phyloP scores from a whole-genome alignment of 2,797 vertebrate species.

The Phataginus tricuspis region DNA sequence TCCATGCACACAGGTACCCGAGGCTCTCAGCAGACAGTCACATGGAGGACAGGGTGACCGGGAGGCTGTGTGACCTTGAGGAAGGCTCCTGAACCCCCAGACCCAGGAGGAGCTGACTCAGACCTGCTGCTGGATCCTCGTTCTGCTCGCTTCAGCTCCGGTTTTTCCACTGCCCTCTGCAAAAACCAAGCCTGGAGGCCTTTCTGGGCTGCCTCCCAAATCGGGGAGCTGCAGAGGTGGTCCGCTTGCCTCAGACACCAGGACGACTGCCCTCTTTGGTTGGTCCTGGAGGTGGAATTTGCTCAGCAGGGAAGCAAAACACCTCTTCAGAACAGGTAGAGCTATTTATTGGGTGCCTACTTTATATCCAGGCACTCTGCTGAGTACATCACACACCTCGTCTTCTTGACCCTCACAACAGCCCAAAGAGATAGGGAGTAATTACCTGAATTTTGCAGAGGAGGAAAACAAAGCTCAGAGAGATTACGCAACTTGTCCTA shows the following conservation, averaged over 20 bases:
- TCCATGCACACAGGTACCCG: not conserved
- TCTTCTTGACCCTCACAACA: not conserved
- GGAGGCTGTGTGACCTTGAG: conserved; percentile 6
- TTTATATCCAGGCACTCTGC: not conserved
- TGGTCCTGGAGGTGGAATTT: not conserved
- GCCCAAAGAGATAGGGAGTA: not conserved
- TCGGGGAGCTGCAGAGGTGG: conserved; percentile 25
- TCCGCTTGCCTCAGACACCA: conserved; percentile 11
- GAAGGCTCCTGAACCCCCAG: conserved; percentile 47
- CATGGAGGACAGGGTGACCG: not conserved
- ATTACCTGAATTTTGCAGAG: conserved; percentile 9
- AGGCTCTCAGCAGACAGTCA: not conserved
- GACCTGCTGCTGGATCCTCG: not conserved
- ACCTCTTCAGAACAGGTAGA: not conserved
- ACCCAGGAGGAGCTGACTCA: conserved; percentile 72
- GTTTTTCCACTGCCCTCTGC: conserved; percentile 71
- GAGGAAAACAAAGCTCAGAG: conserved; percentile 29
- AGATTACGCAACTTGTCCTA: not conserved
- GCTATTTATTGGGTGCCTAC: not conserved
- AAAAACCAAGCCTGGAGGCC: conserved; percentile 71
- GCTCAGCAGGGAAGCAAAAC: not conserved
- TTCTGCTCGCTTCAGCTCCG: conserved; percentile 73
- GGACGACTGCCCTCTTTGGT: not conserved
- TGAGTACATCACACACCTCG: not conserved
- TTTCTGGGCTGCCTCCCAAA: conserved; percentile 68